Percentiles rank a stretch among this genome's conserved stretches.
Conservation (phyloP, 2,113 vertebrate species). For the Rattus norvegicus region DNA sequence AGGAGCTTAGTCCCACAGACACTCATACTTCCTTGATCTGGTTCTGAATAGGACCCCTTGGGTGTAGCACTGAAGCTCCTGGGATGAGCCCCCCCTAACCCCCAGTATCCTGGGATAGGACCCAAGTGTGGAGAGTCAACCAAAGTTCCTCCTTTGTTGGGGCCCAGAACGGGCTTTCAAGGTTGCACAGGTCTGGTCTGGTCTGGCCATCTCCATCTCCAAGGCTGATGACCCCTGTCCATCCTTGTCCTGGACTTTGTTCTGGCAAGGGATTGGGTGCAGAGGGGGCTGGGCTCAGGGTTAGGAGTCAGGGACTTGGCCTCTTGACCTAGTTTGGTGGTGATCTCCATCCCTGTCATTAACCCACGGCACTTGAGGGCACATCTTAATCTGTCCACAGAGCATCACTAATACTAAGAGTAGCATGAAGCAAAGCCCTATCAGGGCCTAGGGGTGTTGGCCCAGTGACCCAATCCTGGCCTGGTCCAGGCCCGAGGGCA, state of each 20-base stretch:
- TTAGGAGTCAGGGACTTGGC: neutral
- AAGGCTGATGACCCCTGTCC: neutral
- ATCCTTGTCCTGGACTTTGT: neutral
- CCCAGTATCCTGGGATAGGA: neutral
- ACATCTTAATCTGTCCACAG: neutral
- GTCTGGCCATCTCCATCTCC: neutral
- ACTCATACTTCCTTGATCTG: fast-evolving
- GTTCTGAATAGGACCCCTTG: neutral
- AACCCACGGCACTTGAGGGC: neutral
- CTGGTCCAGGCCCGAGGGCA: neutral
- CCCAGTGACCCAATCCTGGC: constrained; percentile 4
- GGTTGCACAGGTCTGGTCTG: too few relatives aligned
- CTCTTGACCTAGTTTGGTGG: neutral
- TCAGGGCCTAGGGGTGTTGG: neutral
- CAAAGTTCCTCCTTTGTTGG: neutral
- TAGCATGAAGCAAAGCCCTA: constrained; percentile 2
- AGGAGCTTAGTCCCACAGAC: too few relatives aligned
- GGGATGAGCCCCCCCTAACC: too few relatives aligned
- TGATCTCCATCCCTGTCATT: neutral
- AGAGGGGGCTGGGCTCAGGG: neutral
- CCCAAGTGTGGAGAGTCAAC: neutral
- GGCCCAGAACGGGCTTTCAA: neutral
- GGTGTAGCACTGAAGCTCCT: neutral
- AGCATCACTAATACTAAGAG: neutral
- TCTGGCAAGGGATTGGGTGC: neutral